Evolutionary conservation across 2,888 invertebrate genomes (phyloP), one percentile per base, ranked within the genome.

Genomic region (Epistrophella euchroma): DNA sequence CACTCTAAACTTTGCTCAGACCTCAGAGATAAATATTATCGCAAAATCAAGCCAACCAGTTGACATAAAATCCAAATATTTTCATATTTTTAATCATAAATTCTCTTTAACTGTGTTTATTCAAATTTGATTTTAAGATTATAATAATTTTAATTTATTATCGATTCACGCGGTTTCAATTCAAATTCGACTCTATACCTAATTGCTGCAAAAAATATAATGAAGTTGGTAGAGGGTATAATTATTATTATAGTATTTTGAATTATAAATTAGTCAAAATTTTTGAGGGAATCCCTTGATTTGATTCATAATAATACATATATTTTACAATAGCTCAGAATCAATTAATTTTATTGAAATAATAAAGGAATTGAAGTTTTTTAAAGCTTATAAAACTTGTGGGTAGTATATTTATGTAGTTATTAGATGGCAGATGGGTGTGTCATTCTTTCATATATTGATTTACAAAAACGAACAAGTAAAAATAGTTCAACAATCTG

Each of bases 401-500:
- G n/a, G 66, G 15, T 28, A 47, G 13, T 15, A 52, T 6, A 13
- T 28, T 2, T 28, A 37, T 4, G 37, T 56, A 6, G 28, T 28
- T 50, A 52, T 52, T 25, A 28, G n/a, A 52, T 28, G 15, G 9
- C 25, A 68, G 22, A 68, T 25, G 22, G 50, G 50, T 68, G 50
- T 17, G 43, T 22, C 70, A 37, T 22, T 32, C 32, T 28, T 28
- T 25, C 1, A n/a, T n/a, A n/a, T n/a, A 37, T 28, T 37, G 11
- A 37, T 66, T 66, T 55, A 25, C 22, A 28, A 7, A 45, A 55
- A 50, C 47, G 60, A 55, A 37, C 50, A 52, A 50, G 35, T 19
- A 68, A 32, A 50, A 32, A 70, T 17, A 70, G 75, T 75, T 84
- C 64, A 66, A 79, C 22, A 82, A 77, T 77, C 82, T 43, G 2